Evolutionary conservation across 2,113 vertebrate genomes (phyloP).

Genomic region (Sylvilagus bachmani): DNA sequence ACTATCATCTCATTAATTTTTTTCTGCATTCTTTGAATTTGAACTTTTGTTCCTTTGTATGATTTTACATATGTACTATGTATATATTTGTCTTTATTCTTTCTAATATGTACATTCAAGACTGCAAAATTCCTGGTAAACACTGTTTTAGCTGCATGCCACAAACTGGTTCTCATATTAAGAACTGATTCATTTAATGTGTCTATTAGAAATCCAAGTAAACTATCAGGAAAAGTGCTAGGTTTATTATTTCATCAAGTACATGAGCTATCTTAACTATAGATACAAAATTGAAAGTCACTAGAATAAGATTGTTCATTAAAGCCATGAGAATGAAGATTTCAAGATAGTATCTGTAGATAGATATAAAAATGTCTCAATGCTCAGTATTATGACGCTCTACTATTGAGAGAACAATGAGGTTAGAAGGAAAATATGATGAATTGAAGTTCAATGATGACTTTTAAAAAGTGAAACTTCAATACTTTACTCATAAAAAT

Average conservation of each 20-base stretch:
- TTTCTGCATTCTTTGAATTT: background rate
- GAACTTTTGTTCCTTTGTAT: background rate
- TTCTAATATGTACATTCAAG: background rate
- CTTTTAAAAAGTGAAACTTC: background rate
- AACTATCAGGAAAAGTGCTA: background rate
- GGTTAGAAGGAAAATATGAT: background rate
- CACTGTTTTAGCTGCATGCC: background rate
- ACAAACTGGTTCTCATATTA: background rate
- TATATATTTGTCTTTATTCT: too few species aligned
- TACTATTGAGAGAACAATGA: background rate
- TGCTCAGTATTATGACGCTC: background rate
- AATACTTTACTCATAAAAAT: background rate
- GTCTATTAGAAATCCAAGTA: background rate
- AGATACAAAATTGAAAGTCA: background rate
- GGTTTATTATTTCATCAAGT: background rate
- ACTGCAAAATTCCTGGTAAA: background rate
- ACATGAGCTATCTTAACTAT: background rate
- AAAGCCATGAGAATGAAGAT: background rate
- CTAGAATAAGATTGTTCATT: too few species aligned
- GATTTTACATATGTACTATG: background rate
- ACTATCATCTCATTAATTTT: background rate
- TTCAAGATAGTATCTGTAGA: background rate
- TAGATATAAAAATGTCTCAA: background rate
- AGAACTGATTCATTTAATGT: background rate
- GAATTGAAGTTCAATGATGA: background rate